phyloP scores from a whole-genome alignment of 2,113 vertebrate species.

The Alaudala cheleensis region DNA sequence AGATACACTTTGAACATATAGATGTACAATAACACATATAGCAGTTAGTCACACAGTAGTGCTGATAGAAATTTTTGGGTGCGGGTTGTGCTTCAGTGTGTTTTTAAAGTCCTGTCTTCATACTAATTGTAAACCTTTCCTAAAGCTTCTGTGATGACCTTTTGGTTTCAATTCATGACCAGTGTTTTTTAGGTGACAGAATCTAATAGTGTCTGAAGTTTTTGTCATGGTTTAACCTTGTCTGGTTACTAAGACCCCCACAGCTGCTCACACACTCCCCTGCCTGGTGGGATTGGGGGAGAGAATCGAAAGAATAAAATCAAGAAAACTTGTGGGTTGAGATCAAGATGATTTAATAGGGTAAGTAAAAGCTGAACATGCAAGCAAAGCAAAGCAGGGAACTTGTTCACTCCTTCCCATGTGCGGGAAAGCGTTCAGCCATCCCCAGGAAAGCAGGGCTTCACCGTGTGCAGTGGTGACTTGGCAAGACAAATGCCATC shows the following conservation, averaged over 20 bases:
- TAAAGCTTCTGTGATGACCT: neutral
- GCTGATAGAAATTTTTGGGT: neutral
- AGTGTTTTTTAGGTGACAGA: neutral
- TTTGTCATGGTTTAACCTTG: neutral
- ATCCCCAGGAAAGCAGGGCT: neutral
- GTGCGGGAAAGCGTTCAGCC: neutral
- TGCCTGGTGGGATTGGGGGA: neutral
- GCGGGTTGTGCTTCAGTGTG: neutral
- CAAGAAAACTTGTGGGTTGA: neutral
- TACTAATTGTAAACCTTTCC: neutral
- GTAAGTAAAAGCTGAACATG: neutral
- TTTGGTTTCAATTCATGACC: neutral
- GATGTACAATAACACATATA: neutral
- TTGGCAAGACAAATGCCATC: neutral
- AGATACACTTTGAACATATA: neutral
- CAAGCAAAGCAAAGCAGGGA: neutral
- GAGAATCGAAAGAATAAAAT: neutral
- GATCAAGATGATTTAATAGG: neutral
- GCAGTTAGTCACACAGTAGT: neutral
- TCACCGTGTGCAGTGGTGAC: neutral
- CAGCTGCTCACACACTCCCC: rapidly evolving
- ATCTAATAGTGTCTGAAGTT: neutral
- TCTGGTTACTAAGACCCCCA: neutral
- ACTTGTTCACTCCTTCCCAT: neutral
- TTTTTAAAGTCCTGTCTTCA: neutral